These are phyloP conservation scores for Stegostoma tigrinum DNA, from an alignment of 2,113 vertebrate species.

Conservation along the genomic window DNA sequence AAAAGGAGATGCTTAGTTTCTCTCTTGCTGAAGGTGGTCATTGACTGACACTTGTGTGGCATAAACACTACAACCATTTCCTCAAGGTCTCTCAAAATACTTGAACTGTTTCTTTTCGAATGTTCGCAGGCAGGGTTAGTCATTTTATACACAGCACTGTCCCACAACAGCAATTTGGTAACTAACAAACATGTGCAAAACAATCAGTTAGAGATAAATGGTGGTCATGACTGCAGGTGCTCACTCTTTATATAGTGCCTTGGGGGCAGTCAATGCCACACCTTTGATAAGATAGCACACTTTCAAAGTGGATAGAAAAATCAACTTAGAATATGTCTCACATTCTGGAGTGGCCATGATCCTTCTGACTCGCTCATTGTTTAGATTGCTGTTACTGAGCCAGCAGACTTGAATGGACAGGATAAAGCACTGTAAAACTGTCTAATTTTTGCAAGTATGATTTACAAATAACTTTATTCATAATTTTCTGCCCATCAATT, in stretches of 20 bases:
- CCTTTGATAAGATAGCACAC: no score
- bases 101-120: neutral
- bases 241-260: neutral
- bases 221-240: neutral
- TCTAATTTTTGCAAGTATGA: neutral
- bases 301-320: neutral
- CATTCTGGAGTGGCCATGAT: neutral
- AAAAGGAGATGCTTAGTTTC: no score
- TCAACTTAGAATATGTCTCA: neutral
- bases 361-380: neutral
- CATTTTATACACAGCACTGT: neutral
- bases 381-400: neutral
- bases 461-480: neutral
- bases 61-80: no score
- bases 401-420: neutral
- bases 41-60: no score
- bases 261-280: neutral
- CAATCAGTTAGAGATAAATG: neutral
- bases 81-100: no score
- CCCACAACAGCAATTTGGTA: neutral
- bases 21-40: no score
- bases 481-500: conserved; percentile 42
- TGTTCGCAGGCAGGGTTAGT: neutral
- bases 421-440: neutral
- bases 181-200: neutral